Conservation (phyloP, 1,140 invertebrate genomes). For the Brachionus koreanus region DNA sequence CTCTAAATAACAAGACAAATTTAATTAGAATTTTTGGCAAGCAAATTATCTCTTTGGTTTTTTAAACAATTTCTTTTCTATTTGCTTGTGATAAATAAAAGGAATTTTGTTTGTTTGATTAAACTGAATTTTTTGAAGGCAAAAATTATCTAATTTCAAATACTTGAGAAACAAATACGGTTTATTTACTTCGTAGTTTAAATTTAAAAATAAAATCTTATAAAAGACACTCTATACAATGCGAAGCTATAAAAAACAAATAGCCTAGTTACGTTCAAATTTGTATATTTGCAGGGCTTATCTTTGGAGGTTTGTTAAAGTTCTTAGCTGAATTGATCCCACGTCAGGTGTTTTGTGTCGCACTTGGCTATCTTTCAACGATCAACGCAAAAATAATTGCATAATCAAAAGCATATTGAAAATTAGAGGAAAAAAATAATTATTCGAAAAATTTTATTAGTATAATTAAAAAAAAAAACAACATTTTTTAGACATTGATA, state of each 20-base stretch:
- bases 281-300: neutral
- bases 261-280: neutral
- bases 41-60: neutral
- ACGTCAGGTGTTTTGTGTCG: neutral
- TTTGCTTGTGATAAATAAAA: neutral
- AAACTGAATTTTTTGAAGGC: neutral
- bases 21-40: neutral
- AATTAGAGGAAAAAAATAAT: neutral
- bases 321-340: neutral
- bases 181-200: neutral
- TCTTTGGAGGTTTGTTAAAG: neutral
- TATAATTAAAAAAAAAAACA: neutral
- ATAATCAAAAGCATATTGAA: neutral
- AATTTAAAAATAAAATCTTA: neutral
- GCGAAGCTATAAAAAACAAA: neutral
- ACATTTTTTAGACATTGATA: neutral
- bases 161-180: conserved; percentile 2
- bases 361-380: neutral
- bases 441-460: neutral
- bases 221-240: neutral
- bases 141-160: conserved; percentile 11
- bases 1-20: neutral
- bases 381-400: neutral
- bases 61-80: neutral
- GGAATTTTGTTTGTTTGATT: conserved; percentile 8